phyloP scores from a whole-genome alignment of 2,888 invertebrate genomes.

The Agrochola litura region DNA sequence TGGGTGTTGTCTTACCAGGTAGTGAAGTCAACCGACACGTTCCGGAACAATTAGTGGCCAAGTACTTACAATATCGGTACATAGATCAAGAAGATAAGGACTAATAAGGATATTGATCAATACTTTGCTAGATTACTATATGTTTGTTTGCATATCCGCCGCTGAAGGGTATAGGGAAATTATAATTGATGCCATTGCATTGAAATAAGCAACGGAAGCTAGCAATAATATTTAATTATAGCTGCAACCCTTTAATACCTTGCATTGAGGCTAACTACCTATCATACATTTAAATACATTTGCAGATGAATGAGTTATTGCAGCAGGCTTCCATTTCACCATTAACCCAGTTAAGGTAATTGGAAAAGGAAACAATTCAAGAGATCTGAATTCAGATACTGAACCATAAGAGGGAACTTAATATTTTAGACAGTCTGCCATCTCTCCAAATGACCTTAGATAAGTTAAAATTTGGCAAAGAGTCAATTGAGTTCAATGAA shows the following conservation, averaged over 20 bases:
- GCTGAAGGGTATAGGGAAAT: slow-evolving; percentile 41
- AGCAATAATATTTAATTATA: slow-evolving; percentile 38
- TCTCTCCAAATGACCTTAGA: neutral
- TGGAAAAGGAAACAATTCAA: neutral
- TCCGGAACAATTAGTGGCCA: slow-evolving; percentile 66
- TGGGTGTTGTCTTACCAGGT: slow-evolving; percentile 59
- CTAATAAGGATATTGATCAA: slow-evolving; percentile 51
- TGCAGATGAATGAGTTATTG: neutral
- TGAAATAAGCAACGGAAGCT: slow-evolving; percentile 35
- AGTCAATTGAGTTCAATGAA: neutral
- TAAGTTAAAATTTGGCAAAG: neutral
- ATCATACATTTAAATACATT: slow-evolving; percentile 14
- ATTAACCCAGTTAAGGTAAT: too few species aligned
- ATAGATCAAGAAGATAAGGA: slow-evolving; percentile 48
- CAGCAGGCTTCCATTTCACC: neutral
- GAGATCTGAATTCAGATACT: neutral
- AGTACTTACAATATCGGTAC: slow-evolving; percentile 26
- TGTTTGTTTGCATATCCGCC: slow-evolving; percentile 51
- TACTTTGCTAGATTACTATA: slow-evolving; percentile 27
- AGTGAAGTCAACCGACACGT: slow-evolving; percentile 57
- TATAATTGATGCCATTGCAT: slow-evolving; percentile 46
- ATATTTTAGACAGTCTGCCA: neutral
- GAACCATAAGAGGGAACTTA: neutral
- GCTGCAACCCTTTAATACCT: slow-evolving; percentile 33
- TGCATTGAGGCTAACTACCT: slow-evolving; percentile 13